A percentile compares a stretch with the other conserved stretches of the same genome.
These are phyloP conservation scores for Tangara arthus DNA, from an alignment of 2,797 vertebrate species.

Conservation along the genomic window DNA sequence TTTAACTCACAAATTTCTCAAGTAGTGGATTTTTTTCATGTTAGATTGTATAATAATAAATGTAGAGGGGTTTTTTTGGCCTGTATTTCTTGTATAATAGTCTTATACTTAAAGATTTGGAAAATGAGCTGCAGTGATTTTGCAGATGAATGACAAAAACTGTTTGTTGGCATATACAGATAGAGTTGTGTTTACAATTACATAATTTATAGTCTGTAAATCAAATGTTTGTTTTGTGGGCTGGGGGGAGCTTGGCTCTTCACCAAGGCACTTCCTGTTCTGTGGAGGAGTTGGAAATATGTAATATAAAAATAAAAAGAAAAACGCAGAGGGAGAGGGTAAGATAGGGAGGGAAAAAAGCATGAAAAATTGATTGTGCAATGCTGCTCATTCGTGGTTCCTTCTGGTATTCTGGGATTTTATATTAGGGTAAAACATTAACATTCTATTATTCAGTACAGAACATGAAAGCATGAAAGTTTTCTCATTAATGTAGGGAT, in stretches of 20 bases:
- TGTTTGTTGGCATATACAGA: not conserved
- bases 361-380: not conserved
- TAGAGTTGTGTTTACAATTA: not conserved
- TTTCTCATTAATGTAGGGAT: not conserved
- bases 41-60: not conserved
- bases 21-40: not conserved
- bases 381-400: not conserved
- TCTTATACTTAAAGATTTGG: not conserved
- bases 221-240: not conserved
- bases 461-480: not conserved
- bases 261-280: not conserved
- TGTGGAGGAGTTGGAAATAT: not conserved
- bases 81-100: not conserved
- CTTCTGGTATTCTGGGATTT: not conserved
- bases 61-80: not conserved
- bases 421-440: not conserved
- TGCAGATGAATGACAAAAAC: not conserved
- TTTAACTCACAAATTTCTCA: not conserved
- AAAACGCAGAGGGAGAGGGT: not conserved
- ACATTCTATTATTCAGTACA: not conserved
- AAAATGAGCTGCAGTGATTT: not conserved
- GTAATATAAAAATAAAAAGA: not conserved
- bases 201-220: not conserved
- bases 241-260: not conserved
- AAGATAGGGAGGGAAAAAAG: not conserved